These are phyloP conservation scores for Pandemis cinnamomeana DNA, from an alignment of 2,888 invertebrate species.

Conservation along the genomic window DNA sequence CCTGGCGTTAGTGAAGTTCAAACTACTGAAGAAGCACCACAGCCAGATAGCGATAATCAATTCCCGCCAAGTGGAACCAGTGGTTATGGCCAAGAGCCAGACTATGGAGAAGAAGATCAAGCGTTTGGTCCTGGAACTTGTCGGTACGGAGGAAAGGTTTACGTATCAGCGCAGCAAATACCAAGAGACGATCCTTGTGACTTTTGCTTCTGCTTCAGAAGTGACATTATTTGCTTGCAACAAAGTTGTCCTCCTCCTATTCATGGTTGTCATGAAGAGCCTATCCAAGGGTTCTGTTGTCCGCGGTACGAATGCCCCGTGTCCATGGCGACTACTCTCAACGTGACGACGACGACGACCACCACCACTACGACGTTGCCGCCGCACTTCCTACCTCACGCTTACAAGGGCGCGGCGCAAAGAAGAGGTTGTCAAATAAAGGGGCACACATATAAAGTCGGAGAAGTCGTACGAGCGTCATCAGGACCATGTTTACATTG, in stretches of 20 bases:
- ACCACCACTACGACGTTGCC: constrained; percentile 94
- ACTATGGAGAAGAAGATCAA: constrained; percentile 91
- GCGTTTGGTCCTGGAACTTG: constrained; percentile 95
- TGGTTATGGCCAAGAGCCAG: constrained; percentile 84
- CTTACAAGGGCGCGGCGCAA: constrained; percentile 90
- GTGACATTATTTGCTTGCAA: constrained; percentile 97
- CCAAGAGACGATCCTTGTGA: constrained; percentile 97
- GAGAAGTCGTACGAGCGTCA: constrained; percentile 92
- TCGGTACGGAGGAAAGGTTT: constrained; percentile 95
- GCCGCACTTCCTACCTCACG: constrained; percentile 92
- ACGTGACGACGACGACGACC: constrained; percentile 94
- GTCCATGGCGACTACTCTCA: constrained; percentile 92
- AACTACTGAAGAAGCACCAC: constrained; percentile 66
- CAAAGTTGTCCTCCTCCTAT: constrained; percentile 98
- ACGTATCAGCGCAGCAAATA: constrained; percentile 97
- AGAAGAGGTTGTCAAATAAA: constrained; percentile 93
- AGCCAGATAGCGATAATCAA: constrained; percentile 66
- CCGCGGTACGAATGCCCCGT: constrained; percentile 97
- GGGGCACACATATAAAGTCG: constrained; percentile 93
- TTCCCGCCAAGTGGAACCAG: constrained; percentile 70
- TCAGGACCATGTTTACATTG: constrained; percentile 97
- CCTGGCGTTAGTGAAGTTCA: constrained; percentile 61
- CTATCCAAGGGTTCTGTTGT: constrained; percentile 97
- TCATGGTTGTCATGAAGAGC: constrained; percentile 95
- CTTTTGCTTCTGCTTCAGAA: constrained; percentile 98